A percentile compares a stretch with the other conserved stretches of the same genome.
phyloP scores from a whole-genome alignment of 2,797 vertebrate genomes.

The Poecilia wingei region DNA sequence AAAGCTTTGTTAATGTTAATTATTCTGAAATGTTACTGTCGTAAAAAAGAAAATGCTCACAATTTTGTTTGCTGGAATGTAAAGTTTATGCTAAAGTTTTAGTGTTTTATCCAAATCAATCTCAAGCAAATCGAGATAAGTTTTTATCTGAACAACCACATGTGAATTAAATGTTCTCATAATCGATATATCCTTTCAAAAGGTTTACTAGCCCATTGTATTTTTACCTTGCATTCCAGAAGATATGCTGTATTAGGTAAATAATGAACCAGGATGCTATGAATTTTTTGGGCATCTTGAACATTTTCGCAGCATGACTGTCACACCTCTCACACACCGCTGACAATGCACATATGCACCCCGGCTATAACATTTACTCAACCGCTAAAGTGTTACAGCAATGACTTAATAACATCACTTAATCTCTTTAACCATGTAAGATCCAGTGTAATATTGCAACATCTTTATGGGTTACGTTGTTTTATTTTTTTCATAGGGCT shows the following conservation, averaged over 20 bases:
- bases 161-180: neutral
- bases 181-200: neutral
- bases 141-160: neutral
- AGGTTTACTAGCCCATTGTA: neutral
- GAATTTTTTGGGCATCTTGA: neutral
- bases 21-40: neutral
- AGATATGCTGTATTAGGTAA: neutral
- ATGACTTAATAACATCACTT: neutral
- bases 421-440: neutral
- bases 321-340: neutral
- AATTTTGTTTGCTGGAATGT: neutral
- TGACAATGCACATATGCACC: neutral
- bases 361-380: neutral
- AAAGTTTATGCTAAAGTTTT: neutral
- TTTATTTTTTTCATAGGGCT: too few species aligned
- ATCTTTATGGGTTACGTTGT: neutral
- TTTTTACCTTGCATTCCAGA: neutral
- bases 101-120: neutral
- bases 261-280: neutral
- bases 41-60: neutral
- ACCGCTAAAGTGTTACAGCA: neutral
- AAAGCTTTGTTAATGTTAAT: neutral
- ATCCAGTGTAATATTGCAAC: neutral
- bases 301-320: neutral
- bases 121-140: neutral